Base-by-base conservation (phyloP, 2,113 vertebrate species). In the Abramis brama region DNA sequence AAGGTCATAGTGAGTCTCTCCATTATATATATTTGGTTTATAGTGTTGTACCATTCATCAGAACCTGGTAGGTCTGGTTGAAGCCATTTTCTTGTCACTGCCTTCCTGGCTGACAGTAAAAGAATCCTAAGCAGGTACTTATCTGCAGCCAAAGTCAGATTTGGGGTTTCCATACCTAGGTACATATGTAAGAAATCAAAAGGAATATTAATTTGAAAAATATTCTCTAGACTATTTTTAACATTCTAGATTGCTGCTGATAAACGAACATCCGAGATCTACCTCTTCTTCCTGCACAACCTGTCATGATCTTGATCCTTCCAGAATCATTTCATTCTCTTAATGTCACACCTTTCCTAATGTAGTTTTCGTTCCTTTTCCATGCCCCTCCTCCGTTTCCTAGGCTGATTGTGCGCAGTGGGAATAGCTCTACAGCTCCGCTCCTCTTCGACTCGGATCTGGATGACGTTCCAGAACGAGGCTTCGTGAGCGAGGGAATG, bases 371-470 rank as follows among this genome's bases (percentile, higher is more conserved):
- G 59, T 36, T 17, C 36, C 1, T 10, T 33, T 47, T 9, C 39
- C 73, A 57, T 71, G 1, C 4, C 0, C 74, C 15, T 86, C 59
- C 25, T 89, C 84, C 6, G 13, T 86, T 62, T 64, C 43, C 62
- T 86, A 97, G 97, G 91, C 89, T 98, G 88, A 94, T 96, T 84
- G 96, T 98, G 57, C 97, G 96, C 74, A 96, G 95, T 6, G 97
- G 97, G 27, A 97, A 96, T 90, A 95, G 93, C 79, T 95, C 96
- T 0, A 91, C 95, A 19, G 95, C 96, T 27, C 93, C 95, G 0
- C 93, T 95, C 59, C 95, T 96, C 89, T 98, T 97, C 21, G 96
- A 98, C 91, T 98, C 97, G 0, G 97, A 98, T 89, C 93, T 97
- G 93, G 97, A 97, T 15, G 97, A 98, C 11, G 95, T 97, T 82